A percentile compares a stretch with the other conserved stretches of the same genome.
Conservation (phyloP, 2,113 vertebrate species). For the Rostratula benghalensis region DNA sequence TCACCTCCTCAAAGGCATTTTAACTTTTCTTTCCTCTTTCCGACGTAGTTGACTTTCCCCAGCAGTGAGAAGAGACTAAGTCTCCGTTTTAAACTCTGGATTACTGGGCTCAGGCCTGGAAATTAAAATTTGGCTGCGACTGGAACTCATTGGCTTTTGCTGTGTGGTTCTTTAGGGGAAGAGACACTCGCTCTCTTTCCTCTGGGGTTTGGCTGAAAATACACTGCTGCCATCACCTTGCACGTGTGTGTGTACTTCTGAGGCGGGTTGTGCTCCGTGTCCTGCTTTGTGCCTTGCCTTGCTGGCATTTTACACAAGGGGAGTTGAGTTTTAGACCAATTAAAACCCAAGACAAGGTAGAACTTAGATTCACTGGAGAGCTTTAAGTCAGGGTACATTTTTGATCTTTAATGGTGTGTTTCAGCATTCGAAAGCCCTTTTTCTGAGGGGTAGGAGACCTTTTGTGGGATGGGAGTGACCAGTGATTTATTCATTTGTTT, state of each 20-base stretch:
- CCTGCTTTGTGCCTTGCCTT: neutral
- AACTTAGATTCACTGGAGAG: neutral
- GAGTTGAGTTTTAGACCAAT: neutral
- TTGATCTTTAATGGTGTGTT: neutral
- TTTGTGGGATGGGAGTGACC: neutral
- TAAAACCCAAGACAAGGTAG: neutral
- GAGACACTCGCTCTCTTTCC: neutral
- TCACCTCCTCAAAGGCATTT: neutral
- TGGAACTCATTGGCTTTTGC: neutral
- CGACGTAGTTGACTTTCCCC: neutral
- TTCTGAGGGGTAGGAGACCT: neutral
- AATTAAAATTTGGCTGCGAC: neutral
- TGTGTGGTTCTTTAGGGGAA: neutral
- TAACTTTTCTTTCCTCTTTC: neutral
- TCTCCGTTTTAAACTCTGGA: neutral
- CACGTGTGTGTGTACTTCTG: neutral
- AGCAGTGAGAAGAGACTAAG: neutral
- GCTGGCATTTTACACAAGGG: neutral
- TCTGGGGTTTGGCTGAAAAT: neutral
- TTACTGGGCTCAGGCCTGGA: neutral
- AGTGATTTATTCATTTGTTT: neutral
- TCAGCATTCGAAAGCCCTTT: neutral
- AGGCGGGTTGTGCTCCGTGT: accelerated
- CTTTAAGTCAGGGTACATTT: neutral
- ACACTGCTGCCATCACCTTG: accelerated